Evolutionary conservation across 2,797 vertebrate species (phyloP).

Genomic region (Gymnothorax javanicus): DNA sequence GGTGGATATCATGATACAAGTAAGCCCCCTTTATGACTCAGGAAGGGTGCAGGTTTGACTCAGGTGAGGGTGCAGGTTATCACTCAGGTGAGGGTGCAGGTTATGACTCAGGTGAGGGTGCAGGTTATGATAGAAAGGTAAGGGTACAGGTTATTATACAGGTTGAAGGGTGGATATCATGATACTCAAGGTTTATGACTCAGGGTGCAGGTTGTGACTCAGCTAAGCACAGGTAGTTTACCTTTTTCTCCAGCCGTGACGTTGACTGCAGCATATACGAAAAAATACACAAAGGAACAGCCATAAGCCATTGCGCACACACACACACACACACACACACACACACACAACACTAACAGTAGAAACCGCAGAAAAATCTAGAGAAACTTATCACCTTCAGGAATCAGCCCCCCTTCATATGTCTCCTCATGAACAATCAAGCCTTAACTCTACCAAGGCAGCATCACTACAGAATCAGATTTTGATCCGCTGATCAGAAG

Average conservation of each 20-base stretch:
- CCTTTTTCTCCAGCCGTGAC: conserved; percentile 97
- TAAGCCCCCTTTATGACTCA: no score
- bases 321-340: conserved; percentile 29
- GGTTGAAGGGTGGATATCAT: not conserved
- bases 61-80: not conserved
- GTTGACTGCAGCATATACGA: conserved; percentile 85
- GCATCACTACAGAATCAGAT: no score
- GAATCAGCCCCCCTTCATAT: no score
- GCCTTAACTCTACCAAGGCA: no score
- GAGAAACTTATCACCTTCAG: no score
- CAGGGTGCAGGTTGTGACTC: not conserved
- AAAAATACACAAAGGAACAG: conserved; percentile 78
- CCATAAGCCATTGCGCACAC: conserved; percentile 46
- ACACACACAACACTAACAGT: not conserved
- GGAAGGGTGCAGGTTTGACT: no score
- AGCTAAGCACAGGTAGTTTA: conserved; percentile 72
- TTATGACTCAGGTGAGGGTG: no score
- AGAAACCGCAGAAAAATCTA: no score
- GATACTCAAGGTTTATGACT: not conserved
- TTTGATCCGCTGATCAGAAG: no score
- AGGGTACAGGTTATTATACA: conserved; percentile 16
- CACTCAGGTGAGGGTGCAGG: not conserved
- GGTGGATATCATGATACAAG: conserved; percentile 12
- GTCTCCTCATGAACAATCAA: no score
- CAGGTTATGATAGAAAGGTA: not conserved